phyloP scores from a whole-genome alignment of 2,113 vertebrate genomes.

The Coregonus clupeaformis region DNA sequence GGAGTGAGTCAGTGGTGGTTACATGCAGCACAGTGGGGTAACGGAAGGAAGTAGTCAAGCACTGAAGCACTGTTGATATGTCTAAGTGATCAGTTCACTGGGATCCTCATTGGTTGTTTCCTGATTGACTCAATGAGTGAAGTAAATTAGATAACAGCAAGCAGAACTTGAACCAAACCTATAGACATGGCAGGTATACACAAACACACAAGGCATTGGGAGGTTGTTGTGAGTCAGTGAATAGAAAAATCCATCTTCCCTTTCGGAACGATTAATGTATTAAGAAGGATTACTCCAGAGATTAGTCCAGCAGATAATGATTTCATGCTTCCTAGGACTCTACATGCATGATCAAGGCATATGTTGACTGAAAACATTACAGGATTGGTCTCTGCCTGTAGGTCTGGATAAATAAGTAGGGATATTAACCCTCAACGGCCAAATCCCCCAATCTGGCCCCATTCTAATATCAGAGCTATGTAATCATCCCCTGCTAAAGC shows the following conservation, averaged over 20 bases:
- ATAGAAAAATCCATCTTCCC: constrained; percentile 33
- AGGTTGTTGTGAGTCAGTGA: constrained; percentile 9
- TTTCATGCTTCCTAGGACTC: constrained; percentile 16
- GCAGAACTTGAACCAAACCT: not conserved
- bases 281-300: constrained; percentile 44
- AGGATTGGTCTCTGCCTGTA: not conserved
- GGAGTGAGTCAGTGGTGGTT: constrained; percentile 37
- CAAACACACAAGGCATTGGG: not conserved
- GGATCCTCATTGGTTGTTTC: constrained; percentile 53
- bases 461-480: not conserved
- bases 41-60: constrained; percentile 46
- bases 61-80: not conserved
- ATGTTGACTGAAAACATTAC: constrained; percentile 34
- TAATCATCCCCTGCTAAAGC: not conserved
- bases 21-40: constrained; percentile 18
- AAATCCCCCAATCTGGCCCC: not conserved
- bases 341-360: constrained; percentile 35
- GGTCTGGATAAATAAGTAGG: not conserved
- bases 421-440: constrained; percentile 27
- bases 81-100: constrained; percentile 34
- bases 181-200: not conserved
- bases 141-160: constrained; percentile 32
- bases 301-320: constrained; percentile 50
- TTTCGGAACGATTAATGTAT: constrained; percentile 37
- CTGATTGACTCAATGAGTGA: constrained; percentile 20